Conservation (phyloP, 2,113 vertebrate genomes). For the Gymnobelideus leadbeateri region DNA sequence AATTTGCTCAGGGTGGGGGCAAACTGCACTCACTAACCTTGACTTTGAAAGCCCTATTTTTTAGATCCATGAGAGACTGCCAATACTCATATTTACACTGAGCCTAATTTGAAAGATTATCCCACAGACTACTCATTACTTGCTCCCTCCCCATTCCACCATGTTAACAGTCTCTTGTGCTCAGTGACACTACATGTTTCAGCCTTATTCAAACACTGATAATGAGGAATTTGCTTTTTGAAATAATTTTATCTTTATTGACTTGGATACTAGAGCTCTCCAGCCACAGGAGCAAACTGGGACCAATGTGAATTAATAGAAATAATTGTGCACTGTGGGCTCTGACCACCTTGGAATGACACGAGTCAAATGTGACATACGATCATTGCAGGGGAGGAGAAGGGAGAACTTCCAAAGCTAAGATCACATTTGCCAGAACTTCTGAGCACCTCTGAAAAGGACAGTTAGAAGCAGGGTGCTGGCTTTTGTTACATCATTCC, state of each 20-base stretch:
- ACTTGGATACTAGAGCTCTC: not conserved
- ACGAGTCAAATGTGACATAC: not conserved
- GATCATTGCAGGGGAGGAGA: not conserved
- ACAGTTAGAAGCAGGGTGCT: not conserved
- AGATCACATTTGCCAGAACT: not conserved
- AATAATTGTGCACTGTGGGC: not conserved
- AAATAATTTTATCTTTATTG: not conserved
- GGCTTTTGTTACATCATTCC: not conserved
- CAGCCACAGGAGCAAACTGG: not conserved
- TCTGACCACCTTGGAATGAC: not conserved
- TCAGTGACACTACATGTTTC: not conserved
- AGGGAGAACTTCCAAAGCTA: not conserved
- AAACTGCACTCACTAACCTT: not conserved
- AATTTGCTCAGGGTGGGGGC: not conserved
- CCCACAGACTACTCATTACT: conserved; percentile 4
- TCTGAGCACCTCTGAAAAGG: not conserved
- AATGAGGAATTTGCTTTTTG: not conserved
- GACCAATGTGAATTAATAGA: not conserved
- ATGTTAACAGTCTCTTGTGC: not conserved
- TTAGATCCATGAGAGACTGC: not conserved
- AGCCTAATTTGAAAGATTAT: conserved; percentile 8
- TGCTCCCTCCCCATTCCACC: not conserved
- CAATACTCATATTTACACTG: not conserved
- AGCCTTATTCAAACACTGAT: not conserved
- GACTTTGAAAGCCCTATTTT: not conserved